These are phyloP conservation scores for Periparus ater DNA, from an alignment of 2,797 vertebrate species.

Conservation along the genomic window DNA sequence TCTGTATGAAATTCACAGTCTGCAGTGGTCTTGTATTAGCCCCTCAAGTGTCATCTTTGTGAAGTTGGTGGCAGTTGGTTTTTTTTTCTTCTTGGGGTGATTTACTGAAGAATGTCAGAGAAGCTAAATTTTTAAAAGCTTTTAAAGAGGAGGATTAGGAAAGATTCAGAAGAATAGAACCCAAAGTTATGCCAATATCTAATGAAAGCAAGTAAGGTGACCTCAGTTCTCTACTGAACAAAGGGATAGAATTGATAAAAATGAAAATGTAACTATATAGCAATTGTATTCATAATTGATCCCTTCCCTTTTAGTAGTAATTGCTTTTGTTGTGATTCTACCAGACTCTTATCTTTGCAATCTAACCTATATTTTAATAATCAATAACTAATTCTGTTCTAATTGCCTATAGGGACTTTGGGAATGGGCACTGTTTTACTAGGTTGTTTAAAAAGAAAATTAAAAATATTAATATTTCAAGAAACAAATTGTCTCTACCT, in stretches of 20 bases:
- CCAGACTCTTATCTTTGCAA: neutral
- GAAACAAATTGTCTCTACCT: neutral
- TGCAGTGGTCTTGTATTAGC: neutral
- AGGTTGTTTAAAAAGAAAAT: neutral
- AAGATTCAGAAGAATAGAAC: neutral
- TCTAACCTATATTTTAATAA: neutral
- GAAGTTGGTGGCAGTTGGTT: neutral
- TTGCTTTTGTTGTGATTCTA: neutral
- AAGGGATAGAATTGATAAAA: neutral
- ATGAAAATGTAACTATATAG: neutral
- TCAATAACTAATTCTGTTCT: neutral
- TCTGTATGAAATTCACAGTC: accelerated
- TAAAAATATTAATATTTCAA: neutral
- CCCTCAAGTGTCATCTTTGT: accelerated
- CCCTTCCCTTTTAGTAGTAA: neutral
- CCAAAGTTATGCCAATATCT: neutral
- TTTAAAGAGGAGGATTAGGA: neutral
- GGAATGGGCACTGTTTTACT: neutral
- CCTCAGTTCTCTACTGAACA: neutral
- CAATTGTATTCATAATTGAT: neutral
- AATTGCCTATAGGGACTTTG: neutral
- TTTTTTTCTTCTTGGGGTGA: neutral
- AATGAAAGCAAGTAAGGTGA: neutral
- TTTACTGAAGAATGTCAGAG: neutral
- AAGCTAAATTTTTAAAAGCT: neutral